Percentiles rank a stretch among this genome's conserved stretches.
Conservation (phyloP, 2,888 invertebrate species). For the Drosophila colorata region DNA sequence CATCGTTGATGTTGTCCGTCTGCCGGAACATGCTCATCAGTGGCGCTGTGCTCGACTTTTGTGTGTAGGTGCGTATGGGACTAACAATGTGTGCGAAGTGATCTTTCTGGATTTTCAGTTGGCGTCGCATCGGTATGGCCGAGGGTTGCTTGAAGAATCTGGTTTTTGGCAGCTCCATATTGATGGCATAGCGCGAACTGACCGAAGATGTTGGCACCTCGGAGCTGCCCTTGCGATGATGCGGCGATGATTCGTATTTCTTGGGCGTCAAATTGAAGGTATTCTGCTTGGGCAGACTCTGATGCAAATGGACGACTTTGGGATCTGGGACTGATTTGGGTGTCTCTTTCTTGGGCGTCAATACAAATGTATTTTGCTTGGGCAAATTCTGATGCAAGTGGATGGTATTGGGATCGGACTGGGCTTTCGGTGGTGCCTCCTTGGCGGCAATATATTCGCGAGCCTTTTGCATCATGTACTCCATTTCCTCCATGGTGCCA, state of each 20-base stretch:
- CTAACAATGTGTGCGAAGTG: constrained; percentile 82
- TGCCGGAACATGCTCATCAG: constrained; percentile 79
- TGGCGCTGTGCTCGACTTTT: constrained; percentile 84
- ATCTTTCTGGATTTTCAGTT: constrained; percentile 28
- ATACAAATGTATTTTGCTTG: constrained; percentile 62
- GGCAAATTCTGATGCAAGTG: not conserved
- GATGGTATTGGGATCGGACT: not conserved
- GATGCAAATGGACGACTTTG: constrained; percentile 23
- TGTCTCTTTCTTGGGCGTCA: constrained; percentile 50
- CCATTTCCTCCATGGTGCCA: constrained; percentile 85
- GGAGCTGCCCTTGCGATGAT: not conserved
- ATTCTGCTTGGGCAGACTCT: constrained; percentile 47
- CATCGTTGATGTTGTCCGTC: constrained; percentile 49
- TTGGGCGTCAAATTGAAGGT: constrained; percentile 63
- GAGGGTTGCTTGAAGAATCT: constrained; percentile 48
- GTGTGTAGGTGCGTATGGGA: constrained; percentile 85
- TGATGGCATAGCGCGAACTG: constrained; percentile 13
- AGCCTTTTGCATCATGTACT: constrained; percentile 84
- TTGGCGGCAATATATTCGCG: constrained; percentile 78
- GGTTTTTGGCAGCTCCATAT: constrained; percentile 10
- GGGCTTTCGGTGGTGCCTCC: constrained; percentile 9
- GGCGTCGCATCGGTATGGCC: constrained; percentile 36
- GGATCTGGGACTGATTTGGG: constrained; percentile 1
- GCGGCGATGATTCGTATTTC: constrained; percentile 10
- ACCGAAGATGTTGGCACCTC: not conserved